Base-by-base conservation (phyloP, 2,113 vertebrate genomes). In the Blennius ocellaris region DNA sequence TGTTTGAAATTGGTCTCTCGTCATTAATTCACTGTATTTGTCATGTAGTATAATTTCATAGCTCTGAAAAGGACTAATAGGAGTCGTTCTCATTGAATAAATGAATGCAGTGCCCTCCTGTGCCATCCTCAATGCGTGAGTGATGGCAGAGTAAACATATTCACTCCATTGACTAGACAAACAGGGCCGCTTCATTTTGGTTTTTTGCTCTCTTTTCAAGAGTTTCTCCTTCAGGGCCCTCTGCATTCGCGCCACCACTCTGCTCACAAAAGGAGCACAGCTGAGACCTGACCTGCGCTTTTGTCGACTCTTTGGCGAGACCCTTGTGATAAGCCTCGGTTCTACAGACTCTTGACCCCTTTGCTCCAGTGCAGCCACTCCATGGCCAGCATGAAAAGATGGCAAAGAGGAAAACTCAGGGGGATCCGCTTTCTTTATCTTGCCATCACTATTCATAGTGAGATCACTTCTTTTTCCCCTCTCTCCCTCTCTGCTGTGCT, bases 271-370 rank as follows among this genome's bases (percentile, higher is more conserved):
- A 65, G 47, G 76, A 43, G 9, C 49, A 57, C 49, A 38, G 43
- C 10, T 66, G 57, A 76, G 56, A 64, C 39, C 48, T 58, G 80
- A 84, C 59, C 78, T 11, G 7, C 41, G 78, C 78, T 83, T 77
- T 73, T 74, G 59, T 76, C 21, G 40, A 45, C 51, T 61, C 57
- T 56, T 41, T 21, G 51, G 6, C 47, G 0, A n/a, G 58, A 73
- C 62, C 80, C 76, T 77, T 15, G 7, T 48, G 51, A 79, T 78
- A 70, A 78, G 72, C 64, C 49, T 87, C 63, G 11, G 47, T 66
- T 78, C 12, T 43, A 38, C 39, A 75, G 49, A 63, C 79, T 61
- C 63, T 89, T 81, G 67, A 86, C 68, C 66, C 66, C 41, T 43
- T 21, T 51, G 38, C 54, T 80, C 21, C 15, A 14, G 39, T 50